Percentiles rank a stretch among this genome's conserved stretches.
phyloP scores from a whole-genome alignment of 2,113 vertebrate species.

The Blennius ocellaris region DNA sequence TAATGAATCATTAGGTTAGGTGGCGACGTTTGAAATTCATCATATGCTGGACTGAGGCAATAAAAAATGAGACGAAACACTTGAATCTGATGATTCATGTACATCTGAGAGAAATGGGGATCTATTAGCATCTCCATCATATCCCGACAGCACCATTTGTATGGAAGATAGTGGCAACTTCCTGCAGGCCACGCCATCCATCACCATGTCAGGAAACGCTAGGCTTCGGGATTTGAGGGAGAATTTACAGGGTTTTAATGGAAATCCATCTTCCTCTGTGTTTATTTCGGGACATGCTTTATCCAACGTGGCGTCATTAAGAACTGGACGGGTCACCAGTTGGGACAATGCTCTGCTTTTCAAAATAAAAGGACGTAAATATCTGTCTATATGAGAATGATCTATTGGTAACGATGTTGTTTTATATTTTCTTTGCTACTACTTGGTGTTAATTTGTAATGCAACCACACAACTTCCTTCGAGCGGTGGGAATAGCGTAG shows the following conservation, averaged over 20 bases:
- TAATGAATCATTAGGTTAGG: neutral
- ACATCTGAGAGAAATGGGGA: constrained; percentile 14
- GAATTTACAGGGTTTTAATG: constrained; percentile 27
- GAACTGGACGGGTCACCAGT: too few relatives aligned
- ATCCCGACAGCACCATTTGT: constrained; percentile 38
- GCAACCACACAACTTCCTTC: too few relatives aligned
- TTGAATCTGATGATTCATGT: constrained; percentile 40
- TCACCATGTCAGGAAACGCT: constrained; percentile 44
- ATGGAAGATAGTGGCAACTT: constrained; percentile 24
- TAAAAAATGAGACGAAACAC: neutral
- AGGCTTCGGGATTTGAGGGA: constrained; percentile 35
- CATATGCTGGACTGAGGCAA: constrained; percentile 1
- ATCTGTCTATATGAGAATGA: too few relatives aligned
- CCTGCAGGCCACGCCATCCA: constrained; percentile 26
- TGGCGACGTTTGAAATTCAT: constrained; percentile 21
- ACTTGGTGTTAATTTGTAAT: too few relatives aligned
- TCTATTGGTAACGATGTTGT: too few relatives aligned
- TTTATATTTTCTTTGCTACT: too few relatives aligned
- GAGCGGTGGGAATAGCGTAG: too few relatives aligned
- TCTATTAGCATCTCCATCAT: constrained; percentile 41
- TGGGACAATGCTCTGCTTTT: too few relatives aligned
- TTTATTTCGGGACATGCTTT: neutral
- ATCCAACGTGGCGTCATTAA: neutral
- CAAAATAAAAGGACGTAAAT: too few relatives aligned
- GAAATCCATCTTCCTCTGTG: too few relatives aligned